phyloP scores from a whole-genome alignment of 2,797 vertebrate genomes.

The Pogoniulus pusillus region DNA sequence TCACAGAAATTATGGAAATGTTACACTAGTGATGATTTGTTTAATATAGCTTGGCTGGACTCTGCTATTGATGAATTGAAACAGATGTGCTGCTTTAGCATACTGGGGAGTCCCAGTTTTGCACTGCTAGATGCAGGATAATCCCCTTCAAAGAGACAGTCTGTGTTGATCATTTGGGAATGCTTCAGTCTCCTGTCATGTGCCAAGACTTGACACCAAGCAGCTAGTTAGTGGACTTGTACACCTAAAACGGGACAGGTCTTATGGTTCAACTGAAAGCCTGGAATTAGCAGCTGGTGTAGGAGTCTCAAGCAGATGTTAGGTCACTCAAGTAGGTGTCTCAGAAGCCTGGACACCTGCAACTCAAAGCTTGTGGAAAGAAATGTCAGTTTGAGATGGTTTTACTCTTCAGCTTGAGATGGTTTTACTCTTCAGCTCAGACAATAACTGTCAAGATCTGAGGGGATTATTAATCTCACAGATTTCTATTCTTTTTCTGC shows the following conservation, averaged over 20 bases:
- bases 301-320: background rate
- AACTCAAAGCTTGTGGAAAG: background rate
- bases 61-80: conserved; percentile 59
- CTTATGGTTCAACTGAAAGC: background rate
- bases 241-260: background rate
- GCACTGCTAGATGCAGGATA: background rate
- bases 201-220: background rate
- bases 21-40: conserved; percentile 67
- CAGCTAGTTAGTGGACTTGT: background rate
- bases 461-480: background rate
- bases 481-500: background rate
- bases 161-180: background rate
- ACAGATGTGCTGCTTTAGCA: conserved; percentile 49
- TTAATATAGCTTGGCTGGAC: conserved; percentile 55
- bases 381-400: background rate
- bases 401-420: background rate
- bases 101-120: background rate
- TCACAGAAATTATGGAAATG: conserved; percentile 67
- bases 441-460: background rate
- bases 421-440: background rate
- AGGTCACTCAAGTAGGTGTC: background rate
- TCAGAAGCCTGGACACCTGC: background rate
- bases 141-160: background rate
- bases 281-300: background rate
- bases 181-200: background rate